Evolutionary conservation across 1,140 invertebrate genomes (phyloP).

Genomic region (Coelopa frigida): DNA sequence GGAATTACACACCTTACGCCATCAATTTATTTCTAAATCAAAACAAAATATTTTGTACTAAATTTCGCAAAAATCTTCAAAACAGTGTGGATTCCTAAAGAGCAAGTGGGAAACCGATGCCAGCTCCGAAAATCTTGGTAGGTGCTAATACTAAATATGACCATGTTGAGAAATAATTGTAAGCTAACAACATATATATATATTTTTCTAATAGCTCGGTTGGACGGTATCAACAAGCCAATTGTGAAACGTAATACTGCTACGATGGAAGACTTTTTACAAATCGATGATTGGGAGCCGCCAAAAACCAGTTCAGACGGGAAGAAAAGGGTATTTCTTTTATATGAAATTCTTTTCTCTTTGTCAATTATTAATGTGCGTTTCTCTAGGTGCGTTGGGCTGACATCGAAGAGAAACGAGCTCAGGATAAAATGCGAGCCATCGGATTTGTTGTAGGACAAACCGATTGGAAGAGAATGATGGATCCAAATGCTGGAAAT

Average conservation of each 20-base stretch:
- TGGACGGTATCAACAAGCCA: slow-evolving; percentile 71
- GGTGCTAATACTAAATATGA: slow-evolving; percentile 12
- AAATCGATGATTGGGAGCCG: slow-evolving; percentile 69
- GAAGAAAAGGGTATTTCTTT: slow-evolving; percentile 70
- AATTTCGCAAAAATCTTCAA: too few relatives aligned
- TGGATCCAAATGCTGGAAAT: slow-evolving; percentile 81
- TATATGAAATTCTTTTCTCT: not conserved
- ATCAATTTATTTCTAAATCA: too few relatives aligned
- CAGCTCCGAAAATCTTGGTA: slow-evolving; percentile 38
- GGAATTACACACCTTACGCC: too few relatives aligned
- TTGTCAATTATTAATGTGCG: not conserved
- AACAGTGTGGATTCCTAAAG: slow-evolving; percentile 37
- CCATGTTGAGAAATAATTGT: not conserved
- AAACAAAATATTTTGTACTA: too few relatives aligned
- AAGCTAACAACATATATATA: slow-evolving; percentile 1
- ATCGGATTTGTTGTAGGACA: slow-evolving; percentile 94
- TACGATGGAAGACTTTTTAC: slow-evolving; percentile 86
- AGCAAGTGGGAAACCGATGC: slow-evolving; percentile 43
- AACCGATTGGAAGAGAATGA: slow-evolving; percentile 90
- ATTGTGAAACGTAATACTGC: slow-evolving; percentile 49
- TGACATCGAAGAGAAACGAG: slow-evolving; percentile 86
- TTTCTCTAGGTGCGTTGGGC: slow-evolving; percentile 84
- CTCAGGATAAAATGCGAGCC: slow-evolving; percentile 83
- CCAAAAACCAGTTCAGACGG: slow-evolving; percentile 56
- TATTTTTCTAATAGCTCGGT: slow-evolving; percentile 63